phyloP scores from a whole-genome alignment of 2,888 invertebrate genomes.

The Yponomeuta evonymella region DNA sequence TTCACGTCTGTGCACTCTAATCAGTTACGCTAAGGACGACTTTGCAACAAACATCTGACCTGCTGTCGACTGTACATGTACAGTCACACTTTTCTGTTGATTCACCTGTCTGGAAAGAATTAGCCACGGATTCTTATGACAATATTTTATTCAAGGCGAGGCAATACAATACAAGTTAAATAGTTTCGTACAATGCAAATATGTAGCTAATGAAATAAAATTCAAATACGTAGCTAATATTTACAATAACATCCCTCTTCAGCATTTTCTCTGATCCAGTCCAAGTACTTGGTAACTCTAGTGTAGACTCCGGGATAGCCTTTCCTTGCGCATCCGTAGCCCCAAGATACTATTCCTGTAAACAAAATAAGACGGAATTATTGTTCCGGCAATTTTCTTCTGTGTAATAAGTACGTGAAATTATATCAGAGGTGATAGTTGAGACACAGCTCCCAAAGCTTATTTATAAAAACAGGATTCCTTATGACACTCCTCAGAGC shows the following conservation, averaged over 20 bases:
- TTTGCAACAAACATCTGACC: no score
- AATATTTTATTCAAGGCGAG: neutral
- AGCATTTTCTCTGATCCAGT: constrained; percentile 87
- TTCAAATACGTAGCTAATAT: constrained; percentile 47
- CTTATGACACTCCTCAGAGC: no score
- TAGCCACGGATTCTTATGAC: neutral
- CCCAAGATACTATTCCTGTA: constrained; percentile 90
- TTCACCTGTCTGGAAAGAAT: neutral
- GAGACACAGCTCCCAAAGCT: no score
- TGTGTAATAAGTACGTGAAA: no score
- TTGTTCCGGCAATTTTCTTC: no score
- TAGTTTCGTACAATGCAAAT: neutral
- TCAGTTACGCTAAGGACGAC: no score
- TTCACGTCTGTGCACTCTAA: no score
- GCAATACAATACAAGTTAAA: neutral
- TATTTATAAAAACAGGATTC: no score
- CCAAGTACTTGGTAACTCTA: constrained; percentile 85
- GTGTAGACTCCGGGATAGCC: constrained; percentile 92
- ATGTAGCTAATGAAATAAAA: neutral
- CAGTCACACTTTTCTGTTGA: no score
- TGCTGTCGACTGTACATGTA: no score
- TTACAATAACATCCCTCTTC: constrained; percentile 89
- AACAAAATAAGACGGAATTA: constrained; percentile 18
- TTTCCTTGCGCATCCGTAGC: constrained; percentile 89
- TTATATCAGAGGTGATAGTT: no score